These are phyloP conservation scores for Tetanocera ferruginea DNA, from an alignment of 2,888 invertebrate species.

Conservation along the genomic window DNA sequence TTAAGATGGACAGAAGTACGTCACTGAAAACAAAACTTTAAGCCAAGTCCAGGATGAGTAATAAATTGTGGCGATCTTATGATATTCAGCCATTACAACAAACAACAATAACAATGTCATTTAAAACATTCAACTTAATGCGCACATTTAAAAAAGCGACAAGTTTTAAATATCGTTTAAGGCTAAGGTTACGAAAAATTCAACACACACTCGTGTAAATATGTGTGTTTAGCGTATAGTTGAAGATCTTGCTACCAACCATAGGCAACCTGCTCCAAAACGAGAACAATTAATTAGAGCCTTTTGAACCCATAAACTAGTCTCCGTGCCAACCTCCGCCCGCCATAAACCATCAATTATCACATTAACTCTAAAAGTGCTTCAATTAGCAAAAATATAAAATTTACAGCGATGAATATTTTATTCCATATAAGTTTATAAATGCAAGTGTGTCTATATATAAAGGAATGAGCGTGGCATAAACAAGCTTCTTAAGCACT, in stretches of 20 bases:
- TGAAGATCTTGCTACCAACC: neutral
- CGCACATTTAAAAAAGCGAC: neutral
- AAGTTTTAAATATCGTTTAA: neutral
- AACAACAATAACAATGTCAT: neutral
- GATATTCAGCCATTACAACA: neutral
- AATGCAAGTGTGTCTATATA: neutral
- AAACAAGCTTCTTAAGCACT: conserved; percentile 14
- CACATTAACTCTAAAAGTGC: conserved; percentile 27
- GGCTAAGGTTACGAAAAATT: conserved; percentile 7
- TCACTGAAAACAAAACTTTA: no score
- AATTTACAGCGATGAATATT: conserved; percentile 6
- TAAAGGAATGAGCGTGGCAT: neutral
- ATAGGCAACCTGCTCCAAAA: conserved; percentile 53
- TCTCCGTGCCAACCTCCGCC: conserved; percentile 30
- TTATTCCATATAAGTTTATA: neutral
- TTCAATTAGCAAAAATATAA: conserved; percentile 18
- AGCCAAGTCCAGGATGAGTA: neutral
- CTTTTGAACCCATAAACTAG: conserved; percentile 48
- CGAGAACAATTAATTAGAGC: conserved; percentile 67
- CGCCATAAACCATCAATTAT: conserved; percentile 9
- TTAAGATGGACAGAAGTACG: no score
- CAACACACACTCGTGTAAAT: no score
- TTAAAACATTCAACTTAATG: neutral
- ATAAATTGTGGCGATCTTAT: conserved; percentile 1
- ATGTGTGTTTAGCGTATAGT: neutral